Evolutionary conservation across 2,888 invertebrate genomes (phyloP).

Genomic region (Scaptodrosophila latifasciaeformis): DNA sequence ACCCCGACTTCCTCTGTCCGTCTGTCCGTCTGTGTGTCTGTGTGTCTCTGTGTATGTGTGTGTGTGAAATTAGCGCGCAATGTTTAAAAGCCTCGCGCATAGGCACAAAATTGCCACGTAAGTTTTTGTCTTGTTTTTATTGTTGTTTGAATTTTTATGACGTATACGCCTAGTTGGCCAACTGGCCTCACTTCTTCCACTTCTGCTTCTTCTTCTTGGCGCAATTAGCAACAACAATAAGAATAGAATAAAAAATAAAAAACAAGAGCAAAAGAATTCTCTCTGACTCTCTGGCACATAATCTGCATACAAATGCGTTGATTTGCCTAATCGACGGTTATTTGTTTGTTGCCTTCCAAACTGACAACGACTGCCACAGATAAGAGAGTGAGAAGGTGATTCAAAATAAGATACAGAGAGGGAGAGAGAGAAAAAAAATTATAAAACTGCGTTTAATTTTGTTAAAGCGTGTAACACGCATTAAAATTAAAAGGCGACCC

Average conservation of each 20-base stretch:
- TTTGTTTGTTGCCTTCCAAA: constrained; percentile 47
- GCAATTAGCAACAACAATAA: constrained; percentile 43
- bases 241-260: too few relatives aligned
- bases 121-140: too few relatives aligned
- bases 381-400: not conserved
- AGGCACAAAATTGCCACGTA: not conserved
- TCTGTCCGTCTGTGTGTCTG: not conserved
- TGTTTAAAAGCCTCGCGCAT: constrained; percentile 20
- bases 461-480: constrained; percentile 63
- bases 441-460: constrained; percentile 64
- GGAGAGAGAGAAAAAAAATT: constrained; percentile 12
- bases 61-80: constrained; percentile 17
- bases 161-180: constrained; percentile 46
- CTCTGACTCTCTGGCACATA: constrained; percentile 44
- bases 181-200: too few relatives aligned
- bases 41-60: constrained; percentile 4
- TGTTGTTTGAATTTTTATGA: constrained; percentile 44
- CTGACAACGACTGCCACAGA: not conserved
- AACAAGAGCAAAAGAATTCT: constrained; percentile 15
- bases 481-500: constrained; percentile 61
- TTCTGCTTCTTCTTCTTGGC: too few relatives aligned
- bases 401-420: constrained; percentile 12
- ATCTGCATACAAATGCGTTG: constrained; percentile 69
- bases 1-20: too few relatives aligned
- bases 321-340: constrained; percentile 70